A percentile compares a stretch with the other conserved stretches of the same genome.
Conservation (phyloP, 2,797 vertebrate genomes). For the Paratrypauchen microcephalus region DNA sequence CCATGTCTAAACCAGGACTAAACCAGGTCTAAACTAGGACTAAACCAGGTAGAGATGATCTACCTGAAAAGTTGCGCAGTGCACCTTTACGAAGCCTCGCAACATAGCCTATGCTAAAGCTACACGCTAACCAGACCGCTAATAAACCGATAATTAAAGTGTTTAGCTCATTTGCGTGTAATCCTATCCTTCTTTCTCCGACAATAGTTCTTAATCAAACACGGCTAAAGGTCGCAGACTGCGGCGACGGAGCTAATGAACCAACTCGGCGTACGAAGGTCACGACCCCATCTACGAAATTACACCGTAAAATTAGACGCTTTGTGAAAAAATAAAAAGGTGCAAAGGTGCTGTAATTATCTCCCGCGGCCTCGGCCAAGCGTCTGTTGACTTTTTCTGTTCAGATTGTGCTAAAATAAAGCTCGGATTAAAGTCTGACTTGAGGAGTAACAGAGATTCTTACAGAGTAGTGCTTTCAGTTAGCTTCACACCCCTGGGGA, state of each 20-base stretch:
- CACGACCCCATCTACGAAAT: conserved; percentile 17
- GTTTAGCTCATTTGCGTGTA: not conserved
- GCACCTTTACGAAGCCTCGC: too few relatives aligned
- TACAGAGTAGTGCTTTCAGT: too few relatives aligned
- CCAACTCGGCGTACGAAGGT: conserved; percentile 11
- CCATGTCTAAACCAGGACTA: too few relatives aligned
- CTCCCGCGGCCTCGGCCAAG: not conserved
- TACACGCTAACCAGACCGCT: not conserved
- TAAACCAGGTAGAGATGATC: too few relatives aligned
- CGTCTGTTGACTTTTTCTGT: not conserved
- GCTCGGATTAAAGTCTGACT: too few relatives aligned
- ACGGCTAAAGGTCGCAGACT: not conserved
- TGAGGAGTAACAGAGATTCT: too few relatives aligned
- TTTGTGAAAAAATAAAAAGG: not conserved
- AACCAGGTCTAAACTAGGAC: too few relatives aligned
- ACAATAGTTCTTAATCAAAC: not conserved
- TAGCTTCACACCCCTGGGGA: too few relatives aligned
- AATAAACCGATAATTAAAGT: not conserved
- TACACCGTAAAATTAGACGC: conserved; percentile 14
- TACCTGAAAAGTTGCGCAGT: too few relatives aligned
- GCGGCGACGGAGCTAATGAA: conserved; percentile 51
- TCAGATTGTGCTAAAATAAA: too few relatives aligned
- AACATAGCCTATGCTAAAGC: not conserved
- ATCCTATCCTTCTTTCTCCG: not conserved
- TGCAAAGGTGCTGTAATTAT: not conserved